Evolutionary conservation across 2,888 invertebrate genomes (phyloP).

Genomic region (Psylliodes chrysocephalus): DNA sequence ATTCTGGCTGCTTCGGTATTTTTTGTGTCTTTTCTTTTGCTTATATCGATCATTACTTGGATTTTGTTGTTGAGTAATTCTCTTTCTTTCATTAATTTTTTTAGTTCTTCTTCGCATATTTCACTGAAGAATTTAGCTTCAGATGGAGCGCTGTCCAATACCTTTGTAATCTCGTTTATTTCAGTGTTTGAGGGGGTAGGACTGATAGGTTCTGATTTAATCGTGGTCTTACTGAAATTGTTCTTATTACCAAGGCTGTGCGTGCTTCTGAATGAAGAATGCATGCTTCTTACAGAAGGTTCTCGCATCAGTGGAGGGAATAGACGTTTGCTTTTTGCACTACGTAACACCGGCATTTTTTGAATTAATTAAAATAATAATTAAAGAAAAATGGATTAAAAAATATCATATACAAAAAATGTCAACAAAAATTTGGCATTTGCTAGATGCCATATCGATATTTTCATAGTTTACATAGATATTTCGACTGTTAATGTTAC

Average conservation of each 20-base stretch:
- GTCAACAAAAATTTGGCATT: background rate
- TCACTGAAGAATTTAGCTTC: constrained; percentile 36
- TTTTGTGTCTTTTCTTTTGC: constrained; percentile 3
- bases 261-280: constrained; percentile 7
- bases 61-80: constrained; percentile 26
- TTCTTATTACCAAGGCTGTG: constrained; percentile 14
- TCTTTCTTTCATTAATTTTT: constrained; percentile 31
- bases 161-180: constrained; percentile 24
- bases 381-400: background rate
- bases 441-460: background rate
- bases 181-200: constrained; percentile 24
- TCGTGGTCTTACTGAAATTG: constrained; percentile 16
- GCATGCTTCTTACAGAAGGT: constrained; percentile 16
- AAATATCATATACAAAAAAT: background rate
- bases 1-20: constrained; percentile 34
- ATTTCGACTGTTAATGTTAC: too few species aligned
- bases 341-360: constrained; percentile 35
- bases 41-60: background rate
- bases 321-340: constrained; percentile 31
- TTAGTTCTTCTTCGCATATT: constrained; percentile 34
- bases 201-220: constrained; percentile 27
- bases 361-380: background rate
- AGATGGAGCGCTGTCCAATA: constrained; percentile 25
- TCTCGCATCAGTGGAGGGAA: constrained; percentile 16
- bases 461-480: background rate